Evolutionary conservation across 2,113 vertebrate genomes (phyloP).

Genomic region (Pardalotus punctatus): DNA sequence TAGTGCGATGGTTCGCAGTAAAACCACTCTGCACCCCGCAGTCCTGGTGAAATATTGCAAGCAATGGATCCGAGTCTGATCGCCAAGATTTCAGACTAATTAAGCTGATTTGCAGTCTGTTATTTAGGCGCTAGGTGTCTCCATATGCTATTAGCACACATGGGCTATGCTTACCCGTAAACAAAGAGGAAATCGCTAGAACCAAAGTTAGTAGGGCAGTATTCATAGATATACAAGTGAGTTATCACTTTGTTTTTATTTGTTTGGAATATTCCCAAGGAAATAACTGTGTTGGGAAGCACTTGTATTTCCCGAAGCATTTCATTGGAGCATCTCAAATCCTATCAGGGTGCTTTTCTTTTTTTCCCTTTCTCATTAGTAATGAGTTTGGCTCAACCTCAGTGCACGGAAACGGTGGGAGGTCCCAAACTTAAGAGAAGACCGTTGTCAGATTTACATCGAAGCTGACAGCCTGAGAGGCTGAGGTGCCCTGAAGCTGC

Average conservation of each 20-base stretch:
- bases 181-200: constrained; percentile 22
- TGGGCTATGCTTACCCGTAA: not conserved
- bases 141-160: not conserved
- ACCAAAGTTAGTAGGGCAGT: not conserved
- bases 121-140: constrained; percentile 43
- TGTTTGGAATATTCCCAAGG: not conserved
- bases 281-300: not conserved
- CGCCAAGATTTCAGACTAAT: not conserved
- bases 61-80: rapidly evolving
- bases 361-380: not conserved
- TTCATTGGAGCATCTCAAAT: not conserved
- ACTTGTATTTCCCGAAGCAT: not conserved
- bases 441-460: not conserved
- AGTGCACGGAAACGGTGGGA: not conserved
- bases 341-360: rapidly evolving
- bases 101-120: not conserved
- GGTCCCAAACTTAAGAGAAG: not conserved
- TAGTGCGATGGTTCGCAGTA: rapidly evolving
- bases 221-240: not conserved
- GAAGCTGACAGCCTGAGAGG: not conserved
- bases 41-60: rapidly evolving
- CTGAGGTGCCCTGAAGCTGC: not conserved
- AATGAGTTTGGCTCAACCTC: not conserved
- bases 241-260: not conserved
- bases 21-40: rapidly evolving